phyloP scores from a whole-genome alignment of 92 coral and sea anemone genomes.

The Epizoanthus rinbou region DNA sequence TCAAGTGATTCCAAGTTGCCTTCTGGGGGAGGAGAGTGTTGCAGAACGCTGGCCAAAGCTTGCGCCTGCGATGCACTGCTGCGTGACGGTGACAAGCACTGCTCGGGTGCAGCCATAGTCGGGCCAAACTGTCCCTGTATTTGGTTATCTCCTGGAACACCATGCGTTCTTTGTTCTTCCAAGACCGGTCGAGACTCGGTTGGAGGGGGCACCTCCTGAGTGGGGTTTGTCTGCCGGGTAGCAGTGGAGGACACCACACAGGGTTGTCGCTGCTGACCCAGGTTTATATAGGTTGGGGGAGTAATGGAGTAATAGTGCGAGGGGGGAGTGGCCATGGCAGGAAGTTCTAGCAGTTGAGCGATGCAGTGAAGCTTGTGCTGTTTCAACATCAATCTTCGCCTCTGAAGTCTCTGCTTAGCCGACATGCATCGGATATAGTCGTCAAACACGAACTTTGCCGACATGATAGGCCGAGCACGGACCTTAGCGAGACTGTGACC shows the following conservation, averaged over 20 bases:
- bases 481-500: constrained; percentile 88
- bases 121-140: constrained; percentile 25
- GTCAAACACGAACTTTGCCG: constrained; percentile 96
- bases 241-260: constrained; percentile 57
- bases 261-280: constrained; percentile 67
- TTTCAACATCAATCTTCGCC: constrained; percentile 87
- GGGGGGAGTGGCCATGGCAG: constrained; percentile 93
- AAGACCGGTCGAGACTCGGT: constrained; percentile 14
- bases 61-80: constrained; percentile 93
- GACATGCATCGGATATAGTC: constrained; percentile 99
- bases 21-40: constrained; percentile 75
- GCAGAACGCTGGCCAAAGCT: constrained; percentile 92
- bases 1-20: constrained; percentile 5
- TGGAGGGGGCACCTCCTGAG: constrained; percentile 29
- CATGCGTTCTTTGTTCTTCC: constrained; percentile 8
- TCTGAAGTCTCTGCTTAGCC: constrained; percentile 94
- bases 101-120: constrained; percentile 84
- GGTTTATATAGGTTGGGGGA: constrained; percentile 85
- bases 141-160: constrained; percentile 30
- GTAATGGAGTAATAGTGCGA: constrained; percentile 91
- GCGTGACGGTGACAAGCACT: constrained; percentile 75
- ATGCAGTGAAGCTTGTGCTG: constrained; percentile 96
- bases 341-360: constrained; percentile 96
- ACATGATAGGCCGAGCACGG: constrained; percentile 89
- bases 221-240: constrained; percentile 43